phyloP scores from a whole-genome alignment of 2,113 vertebrate genomes.

The Scytalopus superciliaris region DNA sequence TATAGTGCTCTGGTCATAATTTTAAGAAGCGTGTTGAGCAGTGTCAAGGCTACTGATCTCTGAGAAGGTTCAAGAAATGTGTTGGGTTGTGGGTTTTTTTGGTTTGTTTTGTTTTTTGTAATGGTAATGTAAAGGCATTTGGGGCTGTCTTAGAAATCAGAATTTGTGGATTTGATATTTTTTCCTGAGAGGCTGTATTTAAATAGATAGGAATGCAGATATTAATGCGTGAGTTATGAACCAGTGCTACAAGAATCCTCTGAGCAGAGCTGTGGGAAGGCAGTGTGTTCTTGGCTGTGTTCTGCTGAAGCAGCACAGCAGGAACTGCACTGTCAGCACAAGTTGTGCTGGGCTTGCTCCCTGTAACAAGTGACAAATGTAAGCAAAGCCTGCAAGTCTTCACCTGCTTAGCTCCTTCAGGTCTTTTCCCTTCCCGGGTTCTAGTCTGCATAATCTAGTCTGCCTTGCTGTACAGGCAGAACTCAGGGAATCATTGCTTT shows the following conservation, averaged over 20 bases:
- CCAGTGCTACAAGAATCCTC: neutral
- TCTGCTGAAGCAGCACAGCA: neutral
- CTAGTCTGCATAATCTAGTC: neutral
- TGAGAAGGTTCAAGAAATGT: neutral
- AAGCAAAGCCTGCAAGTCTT: neutral
- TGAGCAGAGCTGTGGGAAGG: neutral
- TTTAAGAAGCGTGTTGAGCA: neutral
- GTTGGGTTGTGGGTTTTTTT: neutral
- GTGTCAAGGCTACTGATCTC: neutral
- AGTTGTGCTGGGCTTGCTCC: neutral
- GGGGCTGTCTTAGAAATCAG: neutral
- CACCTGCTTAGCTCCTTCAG: neutral
- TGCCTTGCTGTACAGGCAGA: neutral
- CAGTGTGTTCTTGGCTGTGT: neutral
- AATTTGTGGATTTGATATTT: neutral
- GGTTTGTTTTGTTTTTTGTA: neutral
- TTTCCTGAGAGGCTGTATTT: neutral
- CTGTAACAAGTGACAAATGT: rapidly evolving
- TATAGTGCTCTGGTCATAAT: neutral
- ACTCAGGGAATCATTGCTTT: rapidly evolving
- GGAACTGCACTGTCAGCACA: neutral
- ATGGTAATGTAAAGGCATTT: neutral
- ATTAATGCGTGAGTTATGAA: neutral
- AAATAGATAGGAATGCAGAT: neutral
- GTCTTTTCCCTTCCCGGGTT: neutral